Percentiles rank a stretch among this genome's conserved stretches.
Evolutionary conservation across 2,888 invertebrate species (phyloP).

Genomic region (Gerris lacustris): DNA sequence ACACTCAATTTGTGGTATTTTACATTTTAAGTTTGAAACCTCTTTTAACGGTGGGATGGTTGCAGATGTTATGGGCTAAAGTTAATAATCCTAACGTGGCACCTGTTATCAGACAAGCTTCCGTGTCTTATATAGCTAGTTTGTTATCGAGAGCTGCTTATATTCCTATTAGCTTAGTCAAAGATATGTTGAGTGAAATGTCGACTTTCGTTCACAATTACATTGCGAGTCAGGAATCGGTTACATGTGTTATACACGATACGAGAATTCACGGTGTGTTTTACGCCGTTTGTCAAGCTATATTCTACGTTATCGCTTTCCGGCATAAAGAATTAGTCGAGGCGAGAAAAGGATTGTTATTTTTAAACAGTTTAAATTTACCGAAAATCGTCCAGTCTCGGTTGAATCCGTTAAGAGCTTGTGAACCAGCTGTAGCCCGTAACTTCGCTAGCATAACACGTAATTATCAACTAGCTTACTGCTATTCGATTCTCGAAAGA

Average conservation of each 20-base stretch:
- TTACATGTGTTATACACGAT: constrained; percentile 42
- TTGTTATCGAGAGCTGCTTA: constrained; percentile 56
- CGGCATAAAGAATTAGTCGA: constrained; percentile 70
- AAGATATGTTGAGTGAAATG: constrained; percentile 54
- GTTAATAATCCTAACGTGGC: constrained; percentile 53
- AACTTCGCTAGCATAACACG: constrained; percentile 71
- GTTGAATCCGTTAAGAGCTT: constrained; percentile 77
- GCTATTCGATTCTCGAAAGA: constrained; percentile 76
- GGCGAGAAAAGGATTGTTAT: constrained; percentile 59
- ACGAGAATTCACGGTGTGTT: constrained; percentile 71
- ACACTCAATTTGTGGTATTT: constrained; percentile 66
- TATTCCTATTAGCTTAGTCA: constrained; percentile 52
- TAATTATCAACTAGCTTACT: constrained; percentile 80
- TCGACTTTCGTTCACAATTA: constrained; percentile 76
- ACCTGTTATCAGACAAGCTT: constrained; percentile 51
- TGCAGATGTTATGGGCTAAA: constrained; percentile 60
- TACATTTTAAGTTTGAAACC: constrained; percentile 55
- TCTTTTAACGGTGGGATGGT: constrained; percentile 49
- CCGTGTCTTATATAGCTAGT: constrained; percentile 63
- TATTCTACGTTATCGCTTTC: constrained; percentile 86
- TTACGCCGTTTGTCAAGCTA: constrained; percentile 79
- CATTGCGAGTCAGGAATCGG: constrained; percentile 52
- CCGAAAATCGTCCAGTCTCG: constrained; percentile 72
- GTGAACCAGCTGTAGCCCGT: constrained; percentile 61
- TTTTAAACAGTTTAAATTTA: constrained; percentile 69